Conservation (phyloP, 1,140 invertebrate genomes). For the Eriosoma lanigerum region DNA sequence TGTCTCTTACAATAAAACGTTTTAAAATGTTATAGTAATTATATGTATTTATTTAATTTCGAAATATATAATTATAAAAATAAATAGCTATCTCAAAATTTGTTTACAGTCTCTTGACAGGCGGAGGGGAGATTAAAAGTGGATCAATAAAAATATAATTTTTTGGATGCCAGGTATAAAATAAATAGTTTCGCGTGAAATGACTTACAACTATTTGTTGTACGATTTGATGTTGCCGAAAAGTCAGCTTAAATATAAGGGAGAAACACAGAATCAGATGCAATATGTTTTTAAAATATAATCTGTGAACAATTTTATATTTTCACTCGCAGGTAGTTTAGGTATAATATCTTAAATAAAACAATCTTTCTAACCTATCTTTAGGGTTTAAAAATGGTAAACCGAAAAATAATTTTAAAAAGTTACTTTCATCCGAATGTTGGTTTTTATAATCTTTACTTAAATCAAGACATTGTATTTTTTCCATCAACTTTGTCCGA, state of each 20-base stretch:
- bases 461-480: not conserved
- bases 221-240: not conserved
- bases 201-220: not conserved
- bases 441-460: not conserved
- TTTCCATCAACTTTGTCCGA: not conserved
- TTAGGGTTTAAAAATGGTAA: not conserved
- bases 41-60: too few species aligned
- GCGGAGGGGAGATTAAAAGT: too few species aligned
- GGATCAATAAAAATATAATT: not conserved
- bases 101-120: too few species aligned
- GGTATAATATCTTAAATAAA: not conserved
- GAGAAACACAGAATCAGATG: not conserved
- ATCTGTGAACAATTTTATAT: not conserved
- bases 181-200: not conserved
- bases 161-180: not conserved
- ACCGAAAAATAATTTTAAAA: not conserved
- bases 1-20: too few species aligned
- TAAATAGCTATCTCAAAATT: too few species aligned
- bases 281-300: not conserved
- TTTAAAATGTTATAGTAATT: too few species aligned
- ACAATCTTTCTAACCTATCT: not conserved
- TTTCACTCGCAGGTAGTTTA: not conserved
- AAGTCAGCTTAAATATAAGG: not conserved
- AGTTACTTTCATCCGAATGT: not conserved
- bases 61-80: too few species aligned